These are phyloP conservation scores for Dryobota labecula DNA, from an alignment of 2,888 invertebrate genomes.

Conservation along the genomic window DNA sequence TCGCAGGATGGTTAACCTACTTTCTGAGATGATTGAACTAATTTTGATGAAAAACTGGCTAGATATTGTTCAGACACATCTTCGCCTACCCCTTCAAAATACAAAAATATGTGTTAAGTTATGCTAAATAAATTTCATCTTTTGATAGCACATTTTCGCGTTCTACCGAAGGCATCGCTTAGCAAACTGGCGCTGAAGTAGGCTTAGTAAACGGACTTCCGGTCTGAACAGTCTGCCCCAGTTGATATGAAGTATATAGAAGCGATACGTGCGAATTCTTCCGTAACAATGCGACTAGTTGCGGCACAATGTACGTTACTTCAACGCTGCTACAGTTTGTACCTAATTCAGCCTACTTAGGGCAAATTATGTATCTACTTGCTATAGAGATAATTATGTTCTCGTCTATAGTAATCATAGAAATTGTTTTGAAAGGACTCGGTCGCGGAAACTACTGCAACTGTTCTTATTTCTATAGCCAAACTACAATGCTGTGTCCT, in stretches of 20 bases:
- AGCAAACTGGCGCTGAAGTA: slow-evolving; percentile 24
- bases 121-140: neutral
- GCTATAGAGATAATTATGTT: neutral
- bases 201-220: slow-evolving; percentile 31
- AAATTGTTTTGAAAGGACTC: neutral
- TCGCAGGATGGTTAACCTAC: neutral
- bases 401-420: neutral
- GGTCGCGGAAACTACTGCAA: neutral
- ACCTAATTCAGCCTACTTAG: slow-evolving; percentile 11
- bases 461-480: neutral
- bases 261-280: slow-evolving; percentile 44
- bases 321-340: slow-evolving; percentile 3
- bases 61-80: neutral
- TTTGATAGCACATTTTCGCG: slow-evolving; percentile 14
- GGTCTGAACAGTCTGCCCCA: slow-evolving; percentile 24
- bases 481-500: neutral
- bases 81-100: neutral
- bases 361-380: neutral
- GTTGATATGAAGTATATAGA: slow-evolving; percentile 28
- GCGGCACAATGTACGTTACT: neutral
- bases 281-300: slow-evolving; percentile 28
- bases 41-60: neutral
- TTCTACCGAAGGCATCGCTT: slow-evolving; percentile 12
- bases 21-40: neutral
- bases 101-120: neutral